Conservation (phyloP, 2,888 invertebrate genomes). For the Parnassius apollo region DNA sequence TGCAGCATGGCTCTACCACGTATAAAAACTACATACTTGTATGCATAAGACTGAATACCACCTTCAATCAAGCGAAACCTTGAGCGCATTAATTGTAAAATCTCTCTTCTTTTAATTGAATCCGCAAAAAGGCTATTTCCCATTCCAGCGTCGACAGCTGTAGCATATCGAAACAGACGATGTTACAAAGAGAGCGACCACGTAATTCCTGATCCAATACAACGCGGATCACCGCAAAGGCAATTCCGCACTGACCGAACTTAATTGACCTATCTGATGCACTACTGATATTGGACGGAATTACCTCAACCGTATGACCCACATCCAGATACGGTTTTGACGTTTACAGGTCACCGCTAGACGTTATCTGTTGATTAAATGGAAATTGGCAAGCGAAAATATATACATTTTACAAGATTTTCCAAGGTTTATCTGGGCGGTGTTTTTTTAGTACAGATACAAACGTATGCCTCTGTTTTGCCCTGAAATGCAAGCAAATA, state of each 20-base stretch:
- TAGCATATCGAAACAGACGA: constrained; percentile 3
- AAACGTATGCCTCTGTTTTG: too few relatives aligned
- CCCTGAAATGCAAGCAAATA: too few relatives aligned
- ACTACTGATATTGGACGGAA: constrained; percentile 13
- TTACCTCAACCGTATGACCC: constrained; percentile 21
- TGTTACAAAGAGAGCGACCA: constrained; percentile 15
- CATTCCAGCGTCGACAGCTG: not conserved
- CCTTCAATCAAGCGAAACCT: not conserved
- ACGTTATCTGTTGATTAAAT: constrained; percentile 13
- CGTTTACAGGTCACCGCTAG: constrained; percentile 17
- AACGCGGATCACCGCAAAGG: constrained; percentile 9
- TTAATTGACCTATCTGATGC: constrained; percentile 25
- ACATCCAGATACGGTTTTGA: constrained; percentile 12
- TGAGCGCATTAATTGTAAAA: not conserved
- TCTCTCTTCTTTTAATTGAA: constrained; percentile 5
- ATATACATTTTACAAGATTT: not conserved
- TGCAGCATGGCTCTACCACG: too few relatives aligned
- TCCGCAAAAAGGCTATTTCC: constrained; percentile 1
- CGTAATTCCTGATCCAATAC: constrained; percentile 12
- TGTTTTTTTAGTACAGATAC: too few relatives aligned
- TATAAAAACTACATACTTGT: too few relatives aligned
- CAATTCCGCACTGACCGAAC: constrained; percentile 3
- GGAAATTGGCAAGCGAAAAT: not conserved
- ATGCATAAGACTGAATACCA: too few relatives aligned
- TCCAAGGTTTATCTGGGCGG: too few relatives aligned